Evolutionary conservation across 2,888 invertebrate species (phyloP).

Genomic region (Caenorhabditis parvicauda): DNA sequence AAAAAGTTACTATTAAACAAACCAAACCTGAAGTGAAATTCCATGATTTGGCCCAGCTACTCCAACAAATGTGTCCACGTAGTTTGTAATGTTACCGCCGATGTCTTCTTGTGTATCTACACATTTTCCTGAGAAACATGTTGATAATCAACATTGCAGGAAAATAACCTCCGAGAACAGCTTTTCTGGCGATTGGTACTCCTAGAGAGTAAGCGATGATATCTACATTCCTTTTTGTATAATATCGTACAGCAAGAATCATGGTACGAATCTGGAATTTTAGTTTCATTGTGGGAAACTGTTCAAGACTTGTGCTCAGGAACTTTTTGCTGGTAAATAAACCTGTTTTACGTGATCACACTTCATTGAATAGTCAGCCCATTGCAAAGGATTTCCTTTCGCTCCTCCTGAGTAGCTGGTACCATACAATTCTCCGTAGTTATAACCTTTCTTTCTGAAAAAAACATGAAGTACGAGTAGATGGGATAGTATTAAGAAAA

Average conservation of each 20-base stretch:
- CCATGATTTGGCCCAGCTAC: conserved; percentile 61
- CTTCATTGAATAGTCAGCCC: conserved; percentile 53
- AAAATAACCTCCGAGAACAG: conserved; percentile 45
- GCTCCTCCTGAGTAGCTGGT: conserved; percentile 42
- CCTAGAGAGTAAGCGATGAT: conserved; percentile 53
- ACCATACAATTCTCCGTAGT: conserved; percentile 43
- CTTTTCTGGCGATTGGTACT: conserved; percentile 53
- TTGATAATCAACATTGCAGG: neutral
- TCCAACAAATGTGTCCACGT: conserved; percentile 55
- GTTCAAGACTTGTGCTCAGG: neutral
- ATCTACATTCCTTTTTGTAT: conserved; percentile 51
- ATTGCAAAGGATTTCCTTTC: conserved; percentile 49
- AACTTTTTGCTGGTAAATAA: too few species aligned
- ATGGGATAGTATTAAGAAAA: too few species aligned
- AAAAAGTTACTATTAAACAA: neutral
- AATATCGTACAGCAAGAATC: conserved; percentile 51
- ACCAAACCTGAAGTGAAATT: conserved; percentile 30
- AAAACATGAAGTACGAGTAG: too few species aligned
- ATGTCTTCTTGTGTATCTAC: conserved; percentile 54
- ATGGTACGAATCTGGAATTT: conserved; percentile 45
- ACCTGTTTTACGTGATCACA: conserved; percentile 48
- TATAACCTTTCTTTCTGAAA: conserved; percentile 36
- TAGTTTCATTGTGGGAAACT: too few species aligned
- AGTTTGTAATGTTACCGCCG: conserved; percentile 43
- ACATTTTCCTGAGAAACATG: conserved; percentile 30